phyloP scores from a whole-genome alignment of 2,888 invertebrate species.

The Halictus ligatus region DNA sequence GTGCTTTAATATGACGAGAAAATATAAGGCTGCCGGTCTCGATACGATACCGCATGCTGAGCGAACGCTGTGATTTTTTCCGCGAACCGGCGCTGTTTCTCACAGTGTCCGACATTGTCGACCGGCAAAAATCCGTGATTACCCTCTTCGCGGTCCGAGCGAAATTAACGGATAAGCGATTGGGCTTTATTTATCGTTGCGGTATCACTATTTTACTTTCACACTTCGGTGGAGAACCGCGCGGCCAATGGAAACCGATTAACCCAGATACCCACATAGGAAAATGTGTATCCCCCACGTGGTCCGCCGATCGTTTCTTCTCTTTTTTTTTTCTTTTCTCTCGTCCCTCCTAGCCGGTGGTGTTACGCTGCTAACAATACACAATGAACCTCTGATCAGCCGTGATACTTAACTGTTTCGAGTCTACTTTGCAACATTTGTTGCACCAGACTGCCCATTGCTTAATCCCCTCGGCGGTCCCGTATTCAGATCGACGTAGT shows the following conservation, averaged over 20 bases:
- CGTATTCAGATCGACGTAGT: slow-evolving; percentile 11
- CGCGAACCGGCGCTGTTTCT: background rate
- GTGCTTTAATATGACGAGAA: slow-evolving; percentile 76
- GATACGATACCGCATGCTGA: slow-evolving; percentile 68
- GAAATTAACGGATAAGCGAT: slow-evolving; percentile 65
- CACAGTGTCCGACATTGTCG: slow-evolving; percentile 21
- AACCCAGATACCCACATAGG: slow-evolving; percentile 59
- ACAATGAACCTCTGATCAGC: slow-evolving; percentile 9
- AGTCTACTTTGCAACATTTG: slow-evolving; percentile 11
- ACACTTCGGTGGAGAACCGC: slow-evolving; percentile 55
- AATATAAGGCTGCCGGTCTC: slow-evolving; percentile 72
- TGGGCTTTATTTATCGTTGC: slow-evolving; percentile 61
- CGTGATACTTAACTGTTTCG: slow-evolving; percentile 16
- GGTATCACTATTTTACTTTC: slow-evolving; percentile 67
- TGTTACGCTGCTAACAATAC: slow-evolving; percentile 12
- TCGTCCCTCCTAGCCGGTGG: background rate
- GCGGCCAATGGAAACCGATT: slow-evolving; percentile 57
- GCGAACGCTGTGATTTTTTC: slow-evolving; percentile 41
- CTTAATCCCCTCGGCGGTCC: slow-evolving; percentile 13
- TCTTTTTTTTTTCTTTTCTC: background rate
- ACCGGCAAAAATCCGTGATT: slow-evolving; percentile 61
- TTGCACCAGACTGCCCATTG: slow-evolving; percentile 3
- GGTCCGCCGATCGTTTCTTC: background rate
- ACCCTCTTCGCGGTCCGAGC: slow-evolving; percentile 52
- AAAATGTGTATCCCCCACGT: slow-evolving; percentile 27